phyloP scores from a whole-genome alignment of 2,888 invertebrate genomes.

The Drosophila diplacantha region DNA sequence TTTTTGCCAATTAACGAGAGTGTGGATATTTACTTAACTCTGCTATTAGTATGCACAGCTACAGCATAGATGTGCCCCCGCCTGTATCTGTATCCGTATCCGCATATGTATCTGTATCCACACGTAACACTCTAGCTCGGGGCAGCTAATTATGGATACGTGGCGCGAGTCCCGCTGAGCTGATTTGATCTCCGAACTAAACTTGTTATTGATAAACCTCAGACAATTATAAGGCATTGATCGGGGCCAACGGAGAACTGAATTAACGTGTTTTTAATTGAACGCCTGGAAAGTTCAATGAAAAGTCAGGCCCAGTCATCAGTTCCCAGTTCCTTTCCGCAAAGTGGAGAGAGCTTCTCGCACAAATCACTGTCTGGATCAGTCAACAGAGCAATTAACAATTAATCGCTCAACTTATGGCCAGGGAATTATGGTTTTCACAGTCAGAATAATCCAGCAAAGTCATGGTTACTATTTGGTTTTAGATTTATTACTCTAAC shows the following conservation, averaged over 20 bases:
- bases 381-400: conserved; percentile 19
- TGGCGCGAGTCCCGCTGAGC: conserved; percentile 29
- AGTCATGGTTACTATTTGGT: background rate
- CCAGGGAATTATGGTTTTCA: conserved; percentile 1
- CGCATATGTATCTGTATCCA: background rate
- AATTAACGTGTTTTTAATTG: conserved; percentile 63
- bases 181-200: conserved; percentile 28
- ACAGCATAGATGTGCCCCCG: background rate
- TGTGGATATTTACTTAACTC: conserved; percentile 48
- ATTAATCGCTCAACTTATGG: conserved; percentile 16
- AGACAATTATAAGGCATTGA: conserved; percentile 62
- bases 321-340: conserved; percentile 9
- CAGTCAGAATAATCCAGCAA: background rate
- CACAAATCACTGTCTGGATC: conserved; percentile 13
- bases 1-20: conserved; percentile 60
- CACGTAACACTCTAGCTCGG: conserved; percentile 31
- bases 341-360: conserved; percentile 6
- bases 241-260: conserved; percentile 24
- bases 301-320: conserved; percentile 47
- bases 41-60: conserved; percentile 41
- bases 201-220: conserved; percentile 36
- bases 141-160: conserved; percentile 41
- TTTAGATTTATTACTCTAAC: background rate
- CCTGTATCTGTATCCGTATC: conserved; percentile 10
- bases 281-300: conserved; percentile 54